Base-by-base conservation (phyloP, 2,888 invertebrate species). In the Cataglyphis altisquamis region DNA sequence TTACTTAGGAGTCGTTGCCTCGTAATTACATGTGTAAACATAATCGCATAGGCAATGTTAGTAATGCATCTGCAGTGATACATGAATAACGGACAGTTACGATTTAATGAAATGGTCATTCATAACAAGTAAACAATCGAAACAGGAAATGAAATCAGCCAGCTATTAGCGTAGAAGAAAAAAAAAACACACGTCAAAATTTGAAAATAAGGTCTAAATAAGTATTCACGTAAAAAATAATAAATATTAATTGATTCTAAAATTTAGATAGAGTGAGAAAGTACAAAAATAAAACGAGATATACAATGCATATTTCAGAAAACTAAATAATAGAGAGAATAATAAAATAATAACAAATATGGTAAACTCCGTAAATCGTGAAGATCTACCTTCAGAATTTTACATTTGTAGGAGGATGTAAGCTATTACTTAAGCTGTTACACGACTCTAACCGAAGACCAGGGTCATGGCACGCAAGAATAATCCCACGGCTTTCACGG, bases 11-110 rank as follows among this genome's bases (percentile, higher is more conserved):
- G 90, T 90, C 89, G 87, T 87, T 90, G 88, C 86, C 91, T 87
- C 90, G 91, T 92, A 93, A 92, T 93, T 93, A 92, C 91, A 91
- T 90, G 91, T 88, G 90, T 88, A 90, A 91, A 88, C 90, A 89
- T 78, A 86, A 86, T 83, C 73, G 67, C 78, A 66, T 10, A 15
- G 77, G 60, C 67, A 77, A 75, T 62, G 60, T n/a, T 66, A 67
- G 4, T 77, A 41, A 77, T n/a, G n/a, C 12, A 52, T 52, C 32
- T 29, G 41, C n/a, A 10, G 0, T 15, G 10, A 67, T 66, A 39
- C 29, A 15, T 18, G 52, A 39, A 39, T 12, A 15, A 39, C 36
- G 48, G 36, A 1, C 57, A 32, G 39, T 64, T 36, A 32, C 18
- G 60, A 12, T 78, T 68, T 55, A 66, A 52, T 36, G 18, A 21